Conservation (phyloP, 2,113 vertebrate species). For the Typhlomys cinereus region DNA sequence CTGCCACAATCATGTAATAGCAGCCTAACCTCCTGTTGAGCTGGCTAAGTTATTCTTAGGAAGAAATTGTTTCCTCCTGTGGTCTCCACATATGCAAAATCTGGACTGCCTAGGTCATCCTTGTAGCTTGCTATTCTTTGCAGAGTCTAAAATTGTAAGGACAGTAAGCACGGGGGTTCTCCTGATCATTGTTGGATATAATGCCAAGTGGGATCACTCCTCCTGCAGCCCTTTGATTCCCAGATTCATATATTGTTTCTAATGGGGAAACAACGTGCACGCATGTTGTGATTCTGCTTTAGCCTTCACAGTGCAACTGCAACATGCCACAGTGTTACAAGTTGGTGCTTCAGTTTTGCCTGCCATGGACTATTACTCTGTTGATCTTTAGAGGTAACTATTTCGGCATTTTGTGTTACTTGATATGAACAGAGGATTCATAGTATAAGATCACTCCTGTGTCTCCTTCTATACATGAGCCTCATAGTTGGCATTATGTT, state of each 20-base stretch:
- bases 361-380: not conserved
- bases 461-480: not conserved
- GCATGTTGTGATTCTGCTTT: not conserved
- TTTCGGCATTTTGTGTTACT: not conserved
- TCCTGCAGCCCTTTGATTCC: not conserved
- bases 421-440: not conserved
- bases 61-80: not conserved
- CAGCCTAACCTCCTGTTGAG: not conserved
- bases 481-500: not conserved
- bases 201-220: not conserved
- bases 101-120: not conserved
- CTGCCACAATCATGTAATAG: not conserved
- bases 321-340: not conserved
- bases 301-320: not conserved
- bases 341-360: not conserved
- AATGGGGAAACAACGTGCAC: not conserved
- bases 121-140: not conserved
- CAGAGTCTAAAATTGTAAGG: not conserved
- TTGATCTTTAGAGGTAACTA: not conserved
- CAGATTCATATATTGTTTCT: not conserved
- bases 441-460: not conserved
- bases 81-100: not conserved
- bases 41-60: not conserved
- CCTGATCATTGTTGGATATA: not conserved
- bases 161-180: not conserved